These are phyloP conservation scores for Parazoanthus atlanticus DNA, from an alignment of 92 coral and sea anemone genomes.

Conservation along the genomic window DNA sequence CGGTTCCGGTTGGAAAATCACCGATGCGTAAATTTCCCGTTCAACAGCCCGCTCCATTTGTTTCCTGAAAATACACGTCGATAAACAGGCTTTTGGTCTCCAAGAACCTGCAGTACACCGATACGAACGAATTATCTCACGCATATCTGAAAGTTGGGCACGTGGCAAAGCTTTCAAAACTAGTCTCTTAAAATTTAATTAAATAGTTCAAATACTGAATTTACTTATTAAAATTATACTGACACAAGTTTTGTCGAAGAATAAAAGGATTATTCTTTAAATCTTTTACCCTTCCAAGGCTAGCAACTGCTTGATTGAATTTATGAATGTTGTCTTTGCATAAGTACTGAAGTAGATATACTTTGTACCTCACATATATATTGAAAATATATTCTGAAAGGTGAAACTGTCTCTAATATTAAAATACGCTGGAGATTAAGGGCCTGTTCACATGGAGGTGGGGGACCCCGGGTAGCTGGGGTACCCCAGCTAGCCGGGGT, in stretches of 20 bases:
- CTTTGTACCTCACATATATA: no score
- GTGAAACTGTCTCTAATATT: no score
- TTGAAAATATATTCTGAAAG: not conserved
- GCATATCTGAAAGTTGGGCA: conserved; percentile 2
- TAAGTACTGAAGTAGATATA: not conserved
- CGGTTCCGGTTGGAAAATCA: not conserved
- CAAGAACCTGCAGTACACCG: not conserved
- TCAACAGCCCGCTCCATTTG: no score
- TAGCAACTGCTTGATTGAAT: not conserved
- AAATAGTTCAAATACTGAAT: conserved; percentile 4
- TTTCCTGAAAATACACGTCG: no score
- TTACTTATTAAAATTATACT: not conserved
- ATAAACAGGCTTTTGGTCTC: not conserved
- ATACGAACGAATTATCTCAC: not conserved
- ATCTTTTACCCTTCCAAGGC: not conserved
- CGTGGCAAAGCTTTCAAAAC: conserved; percentile 13
- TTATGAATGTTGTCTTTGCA: not conserved
- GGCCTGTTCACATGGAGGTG: no score
- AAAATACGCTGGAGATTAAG: no score
- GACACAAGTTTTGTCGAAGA: not conserved
- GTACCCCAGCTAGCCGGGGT: no score
- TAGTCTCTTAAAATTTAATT: conserved; percentile 11
- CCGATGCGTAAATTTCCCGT: not conserved
- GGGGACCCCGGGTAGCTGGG: no score
- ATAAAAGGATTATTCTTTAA: not conserved